These are phyloP conservation scores for Atethmia centrago DNA, from an alignment of 2,888 invertebrate species.

Conservation along the genomic window DNA sequence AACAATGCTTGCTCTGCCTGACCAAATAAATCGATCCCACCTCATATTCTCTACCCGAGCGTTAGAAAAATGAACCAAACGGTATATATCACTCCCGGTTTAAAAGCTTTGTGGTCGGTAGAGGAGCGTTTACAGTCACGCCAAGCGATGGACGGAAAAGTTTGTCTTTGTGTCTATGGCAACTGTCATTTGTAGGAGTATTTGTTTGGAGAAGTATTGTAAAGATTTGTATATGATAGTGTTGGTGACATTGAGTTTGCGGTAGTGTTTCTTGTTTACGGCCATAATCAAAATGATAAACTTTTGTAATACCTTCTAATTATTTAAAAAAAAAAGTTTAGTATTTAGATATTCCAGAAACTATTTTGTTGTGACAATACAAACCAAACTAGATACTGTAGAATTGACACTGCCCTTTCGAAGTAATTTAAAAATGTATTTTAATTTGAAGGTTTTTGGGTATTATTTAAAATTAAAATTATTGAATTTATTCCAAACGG, in stretches of 20 bases:
- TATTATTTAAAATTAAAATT: no score
- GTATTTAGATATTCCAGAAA: not conserved
- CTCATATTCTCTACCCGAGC: slow-evolving; percentile 1
- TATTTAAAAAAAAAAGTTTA: no score
- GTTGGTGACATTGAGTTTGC: not conserved
- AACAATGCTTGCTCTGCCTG: not conserved
- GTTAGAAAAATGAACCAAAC: slow-evolving; percentile 26
- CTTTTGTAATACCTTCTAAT: not conserved
- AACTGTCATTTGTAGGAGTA: slow-evolving; percentile 25
- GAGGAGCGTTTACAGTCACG: slow-evolving; percentile 19
- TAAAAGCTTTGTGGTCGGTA: slow-evolving; percentile 31
- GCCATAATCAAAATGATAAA: not conserved
- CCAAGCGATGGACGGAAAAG: slow-evolving; percentile 26
- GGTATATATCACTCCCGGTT: slow-evolving; percentile 21
- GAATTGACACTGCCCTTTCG: no score
- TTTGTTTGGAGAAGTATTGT: slow-evolving; percentile 9
- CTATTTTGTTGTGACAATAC: not conserved
- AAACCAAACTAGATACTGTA: not conserved
- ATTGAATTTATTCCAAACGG: no score
- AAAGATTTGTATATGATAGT: slow-evolving; percentile 9
- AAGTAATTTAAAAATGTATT: no score
- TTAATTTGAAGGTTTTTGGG: no score
- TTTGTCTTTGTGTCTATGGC: slow-evolving; percentile 44
- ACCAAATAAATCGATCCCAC: slow-evolving; percentile 12
- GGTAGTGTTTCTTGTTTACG: not conserved